Evolutionary conservation across 1,140 invertebrate species (phyloP).

Genomic region (Pentalonia nigronervosa): DNA sequence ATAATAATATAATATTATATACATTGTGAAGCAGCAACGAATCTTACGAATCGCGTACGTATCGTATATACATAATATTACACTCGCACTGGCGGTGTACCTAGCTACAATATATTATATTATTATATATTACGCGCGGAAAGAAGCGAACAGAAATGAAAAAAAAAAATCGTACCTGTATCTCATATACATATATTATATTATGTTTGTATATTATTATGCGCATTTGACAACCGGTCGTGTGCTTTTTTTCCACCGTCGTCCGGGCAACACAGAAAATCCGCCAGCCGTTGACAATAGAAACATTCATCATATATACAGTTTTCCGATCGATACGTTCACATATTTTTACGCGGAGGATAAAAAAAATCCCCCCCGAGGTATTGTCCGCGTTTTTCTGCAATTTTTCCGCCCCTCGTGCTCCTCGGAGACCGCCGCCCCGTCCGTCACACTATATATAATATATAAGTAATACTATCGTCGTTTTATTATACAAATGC

Average conservation of each 20-base stretch:
- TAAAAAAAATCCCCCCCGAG: background rate
- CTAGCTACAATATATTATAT: conserved; percentile 16
- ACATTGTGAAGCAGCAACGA: background rate
- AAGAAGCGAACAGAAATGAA: background rate
- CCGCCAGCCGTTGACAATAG: conserved; percentile 35
- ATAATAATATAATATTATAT: background rate
- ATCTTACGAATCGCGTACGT: background rate
- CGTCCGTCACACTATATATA: background rate
- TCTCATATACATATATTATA: conserved; percentile 20
- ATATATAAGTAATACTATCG: background rate
- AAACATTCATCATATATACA: conserved; percentile 43
- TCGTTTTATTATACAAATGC: background rate
- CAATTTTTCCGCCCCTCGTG: background rate
- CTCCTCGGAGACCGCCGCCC: background rate
- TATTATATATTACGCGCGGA: background rate
- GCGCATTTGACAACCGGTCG: conserved; percentile 19
- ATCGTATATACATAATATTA: background rate
- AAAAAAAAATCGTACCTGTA: conserved; percentile 1
- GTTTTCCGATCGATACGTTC: conserved; percentile 18
- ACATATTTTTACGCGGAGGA: background rate
- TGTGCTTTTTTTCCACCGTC: background rate
- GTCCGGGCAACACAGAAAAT: background rate
- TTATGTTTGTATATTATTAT: background rate
- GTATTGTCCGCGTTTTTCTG: background rate
- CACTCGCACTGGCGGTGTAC: background rate